Evolutionary conservation across 2,888 invertebrate genomes (phyloP), one percentile per base, ranked within the genome.

Genomic region (Eristalis pertinax): DNA sequence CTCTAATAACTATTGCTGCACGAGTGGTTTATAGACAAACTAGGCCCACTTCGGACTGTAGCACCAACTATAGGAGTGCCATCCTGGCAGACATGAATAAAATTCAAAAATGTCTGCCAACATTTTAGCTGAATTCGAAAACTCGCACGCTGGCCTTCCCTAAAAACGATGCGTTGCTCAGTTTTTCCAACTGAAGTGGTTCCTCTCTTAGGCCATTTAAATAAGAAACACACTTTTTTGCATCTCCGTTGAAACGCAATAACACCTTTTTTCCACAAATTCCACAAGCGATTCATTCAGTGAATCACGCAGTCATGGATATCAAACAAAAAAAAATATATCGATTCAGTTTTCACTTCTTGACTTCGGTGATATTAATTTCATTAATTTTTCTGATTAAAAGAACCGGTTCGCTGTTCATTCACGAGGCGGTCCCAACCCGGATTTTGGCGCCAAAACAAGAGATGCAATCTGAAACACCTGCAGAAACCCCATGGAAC

Each of bases 401-500:
- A 32, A 19, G 29, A 79, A 69, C 80, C 62, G 22, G 67, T 85
- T 29, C 32, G 10, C 10, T 78, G 78, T 60, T 81, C 84, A 81
- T 81, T 85, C 81, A 85, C 73, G 64, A 76, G 15, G 62, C 15
- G 15, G 8, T 19, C 19, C 50, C 50, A 19, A 68, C 5, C 4
- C 26, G 63, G 68, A 38, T 19, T 77, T 85, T 81, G 81, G 84
- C 84, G 84, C 84, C 84, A 85, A 81, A 85, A 81, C 19, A 5
- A 72, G 41, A 72, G 58, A 76, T 81, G 43, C 73, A 70, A 84
- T 67, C 22, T 11, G 22, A 65, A 80, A 80, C 84, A 85, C 84
- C 81, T 85, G 84, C 81, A 85, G 43, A 79, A 72, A 50, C 43
- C 60, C 26, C 56, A 5, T 11, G 22, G 35, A 70, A 79, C 60